These are phyloP conservation scores for Rhagophthalmus giganteus DNA, from an alignment of 2,888 invertebrate species.

Conservation along the genomic window DNA sequence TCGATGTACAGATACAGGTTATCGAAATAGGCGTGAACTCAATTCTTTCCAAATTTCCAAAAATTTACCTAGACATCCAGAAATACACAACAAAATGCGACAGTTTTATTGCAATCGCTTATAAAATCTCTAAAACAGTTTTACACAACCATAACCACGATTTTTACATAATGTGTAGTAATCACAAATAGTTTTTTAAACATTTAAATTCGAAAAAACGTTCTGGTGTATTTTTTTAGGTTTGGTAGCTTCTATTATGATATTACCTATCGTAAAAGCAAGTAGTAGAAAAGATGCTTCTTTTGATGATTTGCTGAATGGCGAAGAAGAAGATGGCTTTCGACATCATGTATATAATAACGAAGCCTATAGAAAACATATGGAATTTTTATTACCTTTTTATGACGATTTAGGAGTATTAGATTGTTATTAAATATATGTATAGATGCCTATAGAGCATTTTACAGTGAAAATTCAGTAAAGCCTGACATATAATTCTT, in stretches of 20 bases:
- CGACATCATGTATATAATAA: slow-evolving; percentile 47
- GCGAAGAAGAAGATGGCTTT: slow-evolving; percentile 43
- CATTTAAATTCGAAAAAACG: not conserved
- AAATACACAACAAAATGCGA: too few species aligned
- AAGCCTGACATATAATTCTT: too few species aligned
- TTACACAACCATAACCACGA: too few species aligned
- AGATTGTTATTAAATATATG: slow-evolving; percentile 8
- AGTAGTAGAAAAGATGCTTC: slow-evolving; percentile 43
- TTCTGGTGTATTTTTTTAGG: slow-evolving; percentile 31
- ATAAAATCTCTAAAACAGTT: too few species aligned
- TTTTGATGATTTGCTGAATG: slow-evolving; percentile 44
- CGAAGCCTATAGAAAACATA: slow-evolving; percentile 43
- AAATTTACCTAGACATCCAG: too few species aligned
- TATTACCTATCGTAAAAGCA: slow-evolving; percentile 48
- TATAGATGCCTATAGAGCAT: not conserved
- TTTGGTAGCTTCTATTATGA: slow-evolving; percentile 44
- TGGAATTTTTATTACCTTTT: slow-evolving; percentile 45
- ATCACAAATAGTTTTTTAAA: not conserved
- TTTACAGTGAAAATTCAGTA: too few species aligned
- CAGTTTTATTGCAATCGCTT: too few species aligned
- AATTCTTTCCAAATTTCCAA: too few species aligned
- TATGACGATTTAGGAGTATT: slow-evolving; percentile 47
- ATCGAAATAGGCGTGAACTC: too few species aligned
- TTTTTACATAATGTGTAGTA: too few species aligned
- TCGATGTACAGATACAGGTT: too few species aligned